These are phyloP conservation scores for Archips xylosteana DNA, from an alignment of 2,888 invertebrate species.

Conservation along the genomic window DNA sequence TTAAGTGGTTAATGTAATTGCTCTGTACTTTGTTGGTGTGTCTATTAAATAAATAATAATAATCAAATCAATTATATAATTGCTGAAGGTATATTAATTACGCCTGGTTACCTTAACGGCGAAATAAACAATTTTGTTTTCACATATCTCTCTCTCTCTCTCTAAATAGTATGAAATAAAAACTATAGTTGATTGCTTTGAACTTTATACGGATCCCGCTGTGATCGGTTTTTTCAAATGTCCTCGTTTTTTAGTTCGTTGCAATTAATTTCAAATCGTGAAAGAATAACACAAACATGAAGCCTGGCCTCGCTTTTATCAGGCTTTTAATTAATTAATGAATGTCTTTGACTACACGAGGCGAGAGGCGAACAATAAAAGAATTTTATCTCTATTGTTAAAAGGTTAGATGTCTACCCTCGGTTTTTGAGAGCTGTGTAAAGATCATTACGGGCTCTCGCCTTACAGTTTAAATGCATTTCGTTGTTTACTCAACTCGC, in stretches of 20 bases:
- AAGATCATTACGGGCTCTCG: constrained; percentile 44
- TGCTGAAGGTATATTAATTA: too few species aligned
- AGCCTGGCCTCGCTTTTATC: not conserved
- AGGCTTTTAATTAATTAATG: constrained; percentile 16
- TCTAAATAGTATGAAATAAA: too few species aligned
- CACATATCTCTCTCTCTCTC: too few species aligned
- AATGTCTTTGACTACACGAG: constrained; percentile 18
- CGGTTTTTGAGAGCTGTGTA: constrained; percentile 44
- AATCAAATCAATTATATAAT: too few species aligned
- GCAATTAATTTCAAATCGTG: constrained; percentile 5
- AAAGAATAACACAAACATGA: constrained; percentile 8
- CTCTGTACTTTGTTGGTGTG: too few species aligned
- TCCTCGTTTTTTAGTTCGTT: not conserved
- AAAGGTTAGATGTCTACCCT: constrained; percentile 42
- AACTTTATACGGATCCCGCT: too few species aligned
- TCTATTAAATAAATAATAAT: too few species aligned
- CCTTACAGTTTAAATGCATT: constrained; percentile 40
- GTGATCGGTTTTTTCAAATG: not conserved
- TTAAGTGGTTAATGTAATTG: too few species aligned
- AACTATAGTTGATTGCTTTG: too few species aligned
- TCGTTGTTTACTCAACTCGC: constrained; percentile 12
- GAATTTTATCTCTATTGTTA: constrained; percentile 41
- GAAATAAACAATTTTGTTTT: too few species aligned
- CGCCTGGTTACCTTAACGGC: too few species aligned
- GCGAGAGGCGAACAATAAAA: constrained; percentile 37